Evolutionary conservation across 2,888 invertebrate genomes (phyloP).

Genomic region (Seira ritae): DNA sequence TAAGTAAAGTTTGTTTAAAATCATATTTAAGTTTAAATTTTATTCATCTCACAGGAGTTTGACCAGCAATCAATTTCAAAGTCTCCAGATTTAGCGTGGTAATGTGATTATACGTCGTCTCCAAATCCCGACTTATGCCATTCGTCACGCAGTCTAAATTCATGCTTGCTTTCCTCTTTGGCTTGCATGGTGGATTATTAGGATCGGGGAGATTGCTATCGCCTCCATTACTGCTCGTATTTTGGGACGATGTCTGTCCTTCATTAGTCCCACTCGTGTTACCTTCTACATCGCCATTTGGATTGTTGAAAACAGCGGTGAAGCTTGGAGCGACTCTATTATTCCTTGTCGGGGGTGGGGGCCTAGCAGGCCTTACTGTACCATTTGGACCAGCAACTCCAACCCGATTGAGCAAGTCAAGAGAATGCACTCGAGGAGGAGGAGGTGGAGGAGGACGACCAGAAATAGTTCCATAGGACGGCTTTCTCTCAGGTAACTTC

Average conservation of each 20-base stretch:
- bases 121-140: slow-evolving; percentile 62
- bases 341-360: slow-evolving; percentile 71
- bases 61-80: slow-evolving; percentile 71
- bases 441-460: slow-evolving; percentile 72
- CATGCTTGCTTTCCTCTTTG: slow-evolving; percentile 71
- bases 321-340: slow-evolving; percentile 72
- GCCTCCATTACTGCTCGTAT: slow-evolving; percentile 16
- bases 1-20: neutral
- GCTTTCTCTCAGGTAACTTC: slow-evolving; percentile 38
- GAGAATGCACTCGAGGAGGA: slow-evolving; percentile 72
- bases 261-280: slow-evolving; percentile 28
- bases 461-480: slow-evolving; percentile 51
- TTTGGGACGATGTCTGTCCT: neutral
- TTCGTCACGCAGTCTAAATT: slow-evolving; percentile 55
- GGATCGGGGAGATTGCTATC: slow-evolving; percentile 40
- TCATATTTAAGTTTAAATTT: too few species aligned
- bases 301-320: slow-evolving; percentile 70
- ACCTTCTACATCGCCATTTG: slow-evolving; percentile 46
- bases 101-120: slow-evolving; percentile 70
- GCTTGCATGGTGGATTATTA: slow-evolving; percentile 70
- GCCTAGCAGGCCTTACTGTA: slow-evolving; percentile 68
- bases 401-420: slow-evolving; percentile 70
- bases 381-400: slow-evolving; percentile 52
- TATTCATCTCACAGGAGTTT: slow-evolving; percentile 67
- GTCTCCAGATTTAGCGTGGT: slow-evolving; percentile 72